Evolutionary conservation across 2,113 vertebrate species (phyloP), one percentile per base, ranked within the genome.

Genomic region (Synodontis membranacea): DNA sequence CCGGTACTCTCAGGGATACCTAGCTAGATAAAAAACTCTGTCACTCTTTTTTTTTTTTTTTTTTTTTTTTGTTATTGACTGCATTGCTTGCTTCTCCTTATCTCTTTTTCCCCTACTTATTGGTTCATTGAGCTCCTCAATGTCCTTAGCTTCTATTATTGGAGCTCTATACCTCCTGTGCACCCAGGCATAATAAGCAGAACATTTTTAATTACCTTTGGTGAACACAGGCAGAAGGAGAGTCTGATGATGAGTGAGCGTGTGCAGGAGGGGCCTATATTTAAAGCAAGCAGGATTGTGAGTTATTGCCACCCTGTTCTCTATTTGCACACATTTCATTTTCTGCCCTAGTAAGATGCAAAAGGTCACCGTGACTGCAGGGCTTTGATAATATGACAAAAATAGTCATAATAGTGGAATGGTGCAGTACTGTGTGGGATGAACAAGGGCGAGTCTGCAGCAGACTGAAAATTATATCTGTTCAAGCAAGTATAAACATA

Each of bases 191-290:
- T 80, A 74, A 88, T 86, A 81, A 84, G 75, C 31, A 68, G 21
- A 70, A 86, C 15, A 72, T 88, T 54, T 88, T 86, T 86, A 78
- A 90, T 86, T 64, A 82, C 72, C 52, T 75, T 78, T 74, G 46
- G 81, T 85, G 60, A 46, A 52, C 74, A 62, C 52, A 70, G 60
- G 88, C 89, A 88, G 86, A 75, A 68, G 15, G 81, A 86, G 72
- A 31, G 64, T 28, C 80, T 85, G 42, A 58, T 46, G 28, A 42
- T 34, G 50, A 56, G 78, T 86, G 46, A 64, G n/a, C 84, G 84
- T 85, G 56, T 84, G 66, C 48, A 68, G 62, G 78, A 56, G 21
- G 39, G n/a, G 39, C 42, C 31, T 48, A 44, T 52, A 80, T 42
- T 80, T 80, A 80, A 80, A 80, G 37, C 34, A 80, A 42, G 78